These are phyloP conservation scores for Drosophila neonasuta DNA, from an alignment of 2,888 invertebrate species.

Conservation along the genomic window DNA sequence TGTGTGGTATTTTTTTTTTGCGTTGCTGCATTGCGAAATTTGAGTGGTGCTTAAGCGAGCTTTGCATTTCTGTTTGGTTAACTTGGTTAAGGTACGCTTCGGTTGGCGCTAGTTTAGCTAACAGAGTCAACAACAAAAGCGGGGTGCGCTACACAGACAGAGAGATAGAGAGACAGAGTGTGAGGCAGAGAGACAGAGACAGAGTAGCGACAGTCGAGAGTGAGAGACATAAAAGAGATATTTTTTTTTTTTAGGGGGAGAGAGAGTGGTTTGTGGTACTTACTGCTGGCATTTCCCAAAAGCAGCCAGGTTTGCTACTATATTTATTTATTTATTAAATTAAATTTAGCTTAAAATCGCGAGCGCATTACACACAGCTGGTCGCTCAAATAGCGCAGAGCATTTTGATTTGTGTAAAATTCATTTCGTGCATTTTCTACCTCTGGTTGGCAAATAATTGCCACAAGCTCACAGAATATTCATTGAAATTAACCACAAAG, in stretches of 20 bases:
- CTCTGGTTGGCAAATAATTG: conserved; percentile 62
- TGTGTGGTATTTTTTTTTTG: conserved; percentile 2
- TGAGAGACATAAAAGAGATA: conserved; percentile 7
- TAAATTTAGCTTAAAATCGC: conserved; percentile 1
- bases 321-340: conserved; percentile 13
- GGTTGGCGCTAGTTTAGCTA: conserved; percentile 34
- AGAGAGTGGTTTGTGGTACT: conserved; percentile 3
- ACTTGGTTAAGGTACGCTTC: conserved; percentile 34
- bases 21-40: conserved; percentile 34
- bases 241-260: background rate
- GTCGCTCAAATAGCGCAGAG: conserved; percentile 24
- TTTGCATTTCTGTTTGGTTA: conserved; percentile 51
- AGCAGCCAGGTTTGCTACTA: conserved; percentile 1
- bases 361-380: background rate
- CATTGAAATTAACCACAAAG: conserved; percentile 61
- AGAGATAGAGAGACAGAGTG: background rate
- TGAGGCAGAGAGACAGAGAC: conserved; percentile 5
- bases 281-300: conserved; percentile 4
- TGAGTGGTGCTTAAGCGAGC: conserved; percentile 46
- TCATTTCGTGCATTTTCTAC: background rate
- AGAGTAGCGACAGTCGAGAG: conserved; percentile 7
- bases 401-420: conserved; percentile 24
- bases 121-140: conserved; percentile 46
- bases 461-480: conserved; percentile 60
- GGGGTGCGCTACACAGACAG: conserved; percentile 21